Conservation (phyloP, 1,140 invertebrate species). For the Capitella teleta region DNA sequence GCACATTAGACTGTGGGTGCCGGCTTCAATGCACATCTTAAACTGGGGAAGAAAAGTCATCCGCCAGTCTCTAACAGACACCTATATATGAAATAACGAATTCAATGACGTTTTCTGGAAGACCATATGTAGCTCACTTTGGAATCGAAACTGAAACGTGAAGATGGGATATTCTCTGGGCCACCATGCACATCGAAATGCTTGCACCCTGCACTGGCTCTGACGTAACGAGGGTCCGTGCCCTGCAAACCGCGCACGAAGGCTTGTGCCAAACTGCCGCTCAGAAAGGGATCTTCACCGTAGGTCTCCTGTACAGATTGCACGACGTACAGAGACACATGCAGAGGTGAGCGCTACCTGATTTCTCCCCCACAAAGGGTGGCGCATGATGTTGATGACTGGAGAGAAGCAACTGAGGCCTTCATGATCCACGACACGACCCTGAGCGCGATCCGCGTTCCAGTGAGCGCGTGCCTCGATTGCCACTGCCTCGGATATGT, state of each 20-base stretch:
- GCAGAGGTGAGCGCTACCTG: constrained; percentile 4
- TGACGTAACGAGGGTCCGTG: constrained; percentile 22
- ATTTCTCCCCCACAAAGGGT: constrained; percentile 13
- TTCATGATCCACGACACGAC: not conserved
- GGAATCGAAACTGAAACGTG: constrained; percentile 28
- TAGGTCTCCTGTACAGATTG: constrained; percentile 32
- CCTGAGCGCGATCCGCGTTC: constrained; percentile 4
- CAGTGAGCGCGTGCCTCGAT: constrained; percentile 12
- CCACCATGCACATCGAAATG: constrained; percentile 33
- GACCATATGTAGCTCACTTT: constrained; percentile 19
- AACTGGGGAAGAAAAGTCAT: constrained; percentile 15
- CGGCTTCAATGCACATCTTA: constrained; percentile 13
- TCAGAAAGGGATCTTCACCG: constrained; percentile 37
- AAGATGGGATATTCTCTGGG: constrained; percentile 31
- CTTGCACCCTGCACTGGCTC: constrained; percentile 30
- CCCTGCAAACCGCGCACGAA: constrained; percentile 35
- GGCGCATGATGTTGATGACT: constrained; percentile 12
- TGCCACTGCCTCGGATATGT: constrained; percentile 7
- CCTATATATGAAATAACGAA: not conserved
- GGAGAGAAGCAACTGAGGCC: constrained; percentile 13
- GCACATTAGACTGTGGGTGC: constrained; percentile 15
- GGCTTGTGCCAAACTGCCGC: constrained; percentile 17
- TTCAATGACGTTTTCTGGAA: not conserved
- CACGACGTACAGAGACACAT: not conserved
- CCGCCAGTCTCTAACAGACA: constrained; percentile 12